Evolutionary conservation across 2,888 invertebrate genomes (phyloP), one percentile per base, ranked within the genome.

Genomic region (Osmoderma eremita): DNA sequence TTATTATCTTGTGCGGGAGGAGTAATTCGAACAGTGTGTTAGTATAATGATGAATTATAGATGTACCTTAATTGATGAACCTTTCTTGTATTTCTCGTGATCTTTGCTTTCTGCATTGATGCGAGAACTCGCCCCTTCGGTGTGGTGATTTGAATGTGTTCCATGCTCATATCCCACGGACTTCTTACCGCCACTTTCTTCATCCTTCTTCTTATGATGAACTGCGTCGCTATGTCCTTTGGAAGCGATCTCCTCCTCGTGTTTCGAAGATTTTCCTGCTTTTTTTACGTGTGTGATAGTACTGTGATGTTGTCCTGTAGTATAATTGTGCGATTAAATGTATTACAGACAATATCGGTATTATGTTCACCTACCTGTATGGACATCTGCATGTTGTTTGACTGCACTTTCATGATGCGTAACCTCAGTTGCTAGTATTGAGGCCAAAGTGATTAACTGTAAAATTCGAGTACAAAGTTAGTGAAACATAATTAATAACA

Each of bases 181-280:
- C 69, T 82, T 81, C 68, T 80, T 81, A 1, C 80, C 80, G 20
- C 77, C 79, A 30, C 75, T 74, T 65, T 80, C 81, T 4, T 70
- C 74, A 56, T 78, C 77, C 17, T 76, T 72, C 48, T 75, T 75
- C 69, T 75, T 78, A 61, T 80, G 81, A 10, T 73, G 63, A 5
- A 77, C 76, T 6, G 74, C 70, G 12, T 74, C 72, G 22, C 75
- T 70, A 53, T 78, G 73, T 12, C 80, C 81, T 65, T 80, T 79
- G 22, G 74, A 74, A 0, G 75, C 75, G 13, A 73, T 72, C 48
- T 81, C 82, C 42, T 73, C 70, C 42, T 82, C 79, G 67, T 81
- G 80, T 22, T 74, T 73, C 2, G 75, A 73, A 38, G 72, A 74
- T 50, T 76, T 77, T 6, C 75, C 78, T 13, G 68, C 68, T 67